phyloP scores from a whole-genome alignment of 1,140 invertebrate genomes.

The Drosophila subobscura region DNA sequence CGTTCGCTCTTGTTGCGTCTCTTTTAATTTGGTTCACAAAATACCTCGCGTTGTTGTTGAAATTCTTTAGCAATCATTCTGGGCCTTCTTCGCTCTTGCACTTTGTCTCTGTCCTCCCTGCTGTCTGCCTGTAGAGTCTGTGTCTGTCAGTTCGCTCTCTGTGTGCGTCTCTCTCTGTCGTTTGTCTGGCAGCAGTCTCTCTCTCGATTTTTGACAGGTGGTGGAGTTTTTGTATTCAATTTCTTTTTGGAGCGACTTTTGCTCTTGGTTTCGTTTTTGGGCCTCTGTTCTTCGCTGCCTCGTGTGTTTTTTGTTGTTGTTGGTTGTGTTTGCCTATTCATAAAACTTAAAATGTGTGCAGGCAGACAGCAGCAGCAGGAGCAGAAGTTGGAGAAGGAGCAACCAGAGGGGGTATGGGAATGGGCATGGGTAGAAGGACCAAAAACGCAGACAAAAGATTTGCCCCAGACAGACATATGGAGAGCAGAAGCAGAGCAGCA shows the following conservation, averaged over 20 bases:
- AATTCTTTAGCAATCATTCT: slow-evolving; percentile 73
- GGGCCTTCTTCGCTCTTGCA: slow-evolving; percentile 1
- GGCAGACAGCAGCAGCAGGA: slow-evolving; percentile 46
- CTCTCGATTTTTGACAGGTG: slow-evolving; percentile 82
- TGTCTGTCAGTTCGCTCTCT: neutral
- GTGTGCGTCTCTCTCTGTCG: slow-evolving; percentile 8
- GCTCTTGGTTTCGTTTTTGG: slow-evolving; percentile 59
- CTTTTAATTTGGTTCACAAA: slow-evolving; percentile 82
- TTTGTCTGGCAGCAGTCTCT: slow-evolving; percentile 62
- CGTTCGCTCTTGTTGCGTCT: slow-evolving; percentile 51
- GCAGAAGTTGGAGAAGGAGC: neutral
- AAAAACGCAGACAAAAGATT: slow-evolving; percentile 63
- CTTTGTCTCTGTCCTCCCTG: neutral
- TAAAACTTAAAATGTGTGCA: slow-evolving; percentile 79
- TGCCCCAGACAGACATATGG: slow-evolving; percentile 43
- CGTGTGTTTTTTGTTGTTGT: slow-evolving; percentile 18
- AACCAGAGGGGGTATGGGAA: too few species aligned
- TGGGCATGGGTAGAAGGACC: neutral
- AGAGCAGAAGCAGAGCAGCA: slow-evolving; percentile 6
- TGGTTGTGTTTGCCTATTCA: slow-evolving; percentile 74
- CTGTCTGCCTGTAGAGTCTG: slow-evolving; percentile 5
- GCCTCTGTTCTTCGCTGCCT: slow-evolving; percentile 28
- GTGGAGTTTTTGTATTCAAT: slow-evolving; percentile 81
- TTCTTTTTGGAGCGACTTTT: slow-evolving; percentile 73
- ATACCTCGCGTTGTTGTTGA: slow-evolving; percentile 79